Percentiles rank a stretch among this genome's conserved stretches.
Evolutionary conservation across 2,113 vertebrate genomes (phyloP).

Genomic region (Osmerus mordax): DNA sequence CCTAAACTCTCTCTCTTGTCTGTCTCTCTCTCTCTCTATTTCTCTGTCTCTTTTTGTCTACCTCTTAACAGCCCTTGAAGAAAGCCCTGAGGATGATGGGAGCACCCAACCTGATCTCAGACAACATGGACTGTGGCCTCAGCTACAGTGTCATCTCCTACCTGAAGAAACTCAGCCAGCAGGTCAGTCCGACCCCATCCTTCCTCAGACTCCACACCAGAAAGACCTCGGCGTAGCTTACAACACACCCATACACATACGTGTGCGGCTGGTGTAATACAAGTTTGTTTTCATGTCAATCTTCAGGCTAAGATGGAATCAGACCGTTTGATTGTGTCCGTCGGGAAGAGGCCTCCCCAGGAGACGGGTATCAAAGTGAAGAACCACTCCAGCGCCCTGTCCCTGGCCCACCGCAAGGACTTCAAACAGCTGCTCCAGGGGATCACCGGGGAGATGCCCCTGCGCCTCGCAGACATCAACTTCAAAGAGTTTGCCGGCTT

Average conservation of each 20-base stretch:
- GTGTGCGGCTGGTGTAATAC: neutral
- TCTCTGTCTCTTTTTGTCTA: neutral
- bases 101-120: slow-evolving; percentile 91
- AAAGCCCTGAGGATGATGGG: slow-evolving; percentile 98
- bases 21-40: neutral
- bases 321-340: slow-evolving; percentile 86
- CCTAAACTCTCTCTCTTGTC: neutral
- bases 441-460: slow-evolving; percentile 80
- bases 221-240: neutral
- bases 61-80: slow-evolving; percentile 80
- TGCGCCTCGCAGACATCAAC: slow-evolving; percentile 83
- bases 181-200: slow-evolving; percentile 69
- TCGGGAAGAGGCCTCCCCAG: slow-evolving; percentile 86
- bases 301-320: slow-evolving; percentile 90
- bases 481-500: slow-evolving; percentile 95
- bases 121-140: slow-evolving; percentile 95
- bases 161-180: slow-evolving; percentile 97
- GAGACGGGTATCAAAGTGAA: slow-evolving; percentile 88
- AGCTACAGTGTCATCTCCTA: slow-evolving; percentile 98
- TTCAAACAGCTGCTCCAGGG: slow-evolving; percentile 89
- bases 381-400: slow-evolving; percentile 57
- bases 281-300: neutral
- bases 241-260: neutral
- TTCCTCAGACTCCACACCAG: neutral
- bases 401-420: slow-evolving; percentile 84